Conservation (phyloP, 2,888 invertebrate species). For the Spodoptera littoralis region DNA sequence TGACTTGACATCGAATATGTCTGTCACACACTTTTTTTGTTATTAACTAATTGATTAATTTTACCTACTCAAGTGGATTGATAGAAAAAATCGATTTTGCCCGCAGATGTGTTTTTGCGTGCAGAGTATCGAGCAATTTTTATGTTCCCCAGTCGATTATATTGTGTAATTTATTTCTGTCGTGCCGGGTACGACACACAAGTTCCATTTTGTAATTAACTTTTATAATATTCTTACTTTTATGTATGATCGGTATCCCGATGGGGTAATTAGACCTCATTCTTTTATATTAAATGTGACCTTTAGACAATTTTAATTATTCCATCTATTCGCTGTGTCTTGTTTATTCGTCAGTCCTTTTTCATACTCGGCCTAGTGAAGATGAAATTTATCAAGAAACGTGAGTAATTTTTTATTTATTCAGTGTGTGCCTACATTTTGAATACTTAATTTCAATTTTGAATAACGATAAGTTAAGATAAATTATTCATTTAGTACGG, state of each 20-base stretch:
- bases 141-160: constrained; percentile 46
- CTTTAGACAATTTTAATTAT: constrained; percentile 8
- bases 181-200: constrained; percentile 19
- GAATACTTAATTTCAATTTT: too few relatives aligned
- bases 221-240: constrained; percentile 43
- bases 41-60: constrained; percentile 21
- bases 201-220: constrained; percentile 50
- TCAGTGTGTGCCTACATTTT: background rate
- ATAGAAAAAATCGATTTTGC: constrained; percentile 17
- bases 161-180: constrained; percentile 38
- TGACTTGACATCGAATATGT: constrained; percentile 2
- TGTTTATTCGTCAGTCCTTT: constrained; percentile 37
- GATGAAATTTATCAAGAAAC: constrained; percentile 32
- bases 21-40: constrained; percentile 1
- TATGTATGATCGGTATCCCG: constrained; percentile 42
- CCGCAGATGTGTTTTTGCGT: constrained; percentile 25
- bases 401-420: constrained; percentile 23
- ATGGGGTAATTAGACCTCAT: constrained; percentile 30
- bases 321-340: background rate
- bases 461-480: too few relatives aligned
- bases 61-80: constrained; percentile 5
- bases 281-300: constrained; percentile 29
- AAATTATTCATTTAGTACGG: background rate
- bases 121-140: constrained; percentile 23
- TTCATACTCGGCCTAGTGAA: constrained; percentile 26